Conservation (phyloP, 2,113 vertebrate genomes). For the Brienomyrus longianalis region DNA sequence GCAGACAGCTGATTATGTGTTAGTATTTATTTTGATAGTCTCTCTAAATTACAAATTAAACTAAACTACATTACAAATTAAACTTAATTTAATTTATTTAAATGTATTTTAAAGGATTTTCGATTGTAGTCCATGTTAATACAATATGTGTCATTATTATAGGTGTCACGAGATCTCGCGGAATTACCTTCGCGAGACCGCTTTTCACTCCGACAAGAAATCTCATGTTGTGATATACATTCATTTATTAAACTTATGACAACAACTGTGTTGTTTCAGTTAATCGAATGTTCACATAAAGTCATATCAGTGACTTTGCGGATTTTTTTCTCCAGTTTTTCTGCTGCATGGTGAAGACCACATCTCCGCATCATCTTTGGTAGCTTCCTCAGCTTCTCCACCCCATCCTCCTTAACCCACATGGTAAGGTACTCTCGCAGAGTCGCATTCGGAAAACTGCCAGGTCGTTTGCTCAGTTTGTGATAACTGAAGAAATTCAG, state of each 20-base stretch:
- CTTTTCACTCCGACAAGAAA: too few relatives aligned
- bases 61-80: neutral
- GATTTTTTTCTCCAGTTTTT: conserved; percentile 2
- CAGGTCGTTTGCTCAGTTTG: neutral
- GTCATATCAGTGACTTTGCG: neutral
- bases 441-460: neutral
- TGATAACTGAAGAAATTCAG: conserved; percentile 18
- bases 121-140: neutral
- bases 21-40: neutral
- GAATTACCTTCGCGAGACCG: too few relatives aligned
- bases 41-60: neutral
- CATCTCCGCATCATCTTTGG: neutral
- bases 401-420: neutral
- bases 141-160: neutral
- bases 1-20: neutral
- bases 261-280: neutral
- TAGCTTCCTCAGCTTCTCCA: neutral
- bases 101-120: neutral
- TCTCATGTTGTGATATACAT: neutral
- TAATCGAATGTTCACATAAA: neutral
- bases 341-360: neutral
- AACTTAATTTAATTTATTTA: too few relatives aligned
- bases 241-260: neutral
- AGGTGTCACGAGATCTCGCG: too few relatives aligned
- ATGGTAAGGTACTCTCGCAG: neutral